Evolutionary conservation across 1,140 invertebrate species (phyloP), one percentile per base, ranked within the genome.

Genomic region (Drosophila pruinosa): DNA sequence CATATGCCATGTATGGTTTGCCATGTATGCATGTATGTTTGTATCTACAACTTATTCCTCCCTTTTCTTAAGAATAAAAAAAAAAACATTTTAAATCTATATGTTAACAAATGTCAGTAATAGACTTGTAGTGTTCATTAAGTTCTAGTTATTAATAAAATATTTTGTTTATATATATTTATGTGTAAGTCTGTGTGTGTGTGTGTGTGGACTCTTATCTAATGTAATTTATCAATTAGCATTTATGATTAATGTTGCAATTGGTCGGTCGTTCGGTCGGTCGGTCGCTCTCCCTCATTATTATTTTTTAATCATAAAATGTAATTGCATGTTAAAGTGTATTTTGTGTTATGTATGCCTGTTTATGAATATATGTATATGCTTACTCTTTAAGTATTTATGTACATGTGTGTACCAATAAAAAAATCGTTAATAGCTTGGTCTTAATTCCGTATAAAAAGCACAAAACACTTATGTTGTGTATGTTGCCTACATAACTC

Each of bases 221-320:
- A 61, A 57, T 43, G 17, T 61, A 43, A 47, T 36, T 53, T 36
- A 45, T 50, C 6, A 69, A 53, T 14, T 22, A 48, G 43, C 12
- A 53, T 70, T 57, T 38, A 57, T 58, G 8, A 56, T 57, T 63
- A 63, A 24, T 41, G 48, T 82, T 64, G 70, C 67, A 88, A 83
- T 88, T 88, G 82, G 83, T 90, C 82, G 82, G 68, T 90, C 82
- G 82, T 83, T 90, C 88, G 88, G 79, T 90, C 88, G 88, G 79
- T 90, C 88, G 88, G 88, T 90, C 81, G 69, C 77, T 69, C 31
- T 12, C 31, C 31, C 45, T 52, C 31, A n/a, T 47, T 70, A 61
- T 61, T 64, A 72, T 64, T 64, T 28, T 56, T 43, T 57, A 50
- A 45, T 72, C 14, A 62, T 58, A 47, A 63, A 72, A 64, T 68